Evolutionary conservation across 1,140 invertebrate species (phyloP).

Genomic region (Drosophila pseudoobscura): DNA sequence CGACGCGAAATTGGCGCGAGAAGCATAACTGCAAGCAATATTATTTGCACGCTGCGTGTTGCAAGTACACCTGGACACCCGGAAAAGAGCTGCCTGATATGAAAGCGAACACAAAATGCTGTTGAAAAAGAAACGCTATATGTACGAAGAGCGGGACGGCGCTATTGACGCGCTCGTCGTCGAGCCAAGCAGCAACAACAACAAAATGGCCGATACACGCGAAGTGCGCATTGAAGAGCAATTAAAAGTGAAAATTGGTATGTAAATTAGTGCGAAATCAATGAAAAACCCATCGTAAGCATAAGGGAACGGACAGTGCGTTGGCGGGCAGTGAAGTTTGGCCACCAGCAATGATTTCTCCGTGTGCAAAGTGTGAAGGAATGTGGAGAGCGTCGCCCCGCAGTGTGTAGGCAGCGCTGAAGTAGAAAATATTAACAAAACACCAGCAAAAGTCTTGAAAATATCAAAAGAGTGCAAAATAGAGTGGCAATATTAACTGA

Average conservation of each 20-base stretch:
- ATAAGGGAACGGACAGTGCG: slow-evolving; percentile 21
- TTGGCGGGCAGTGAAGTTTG: slow-evolving; percentile 37
- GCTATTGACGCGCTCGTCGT: slow-evolving; percentile 58
- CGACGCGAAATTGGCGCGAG: slow-evolving; percentile 1
- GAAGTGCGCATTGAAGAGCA: slow-evolving; percentile 93
- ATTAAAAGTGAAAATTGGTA: slow-evolving; percentile 94
- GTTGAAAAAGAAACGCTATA: slow-evolving; percentile 82
- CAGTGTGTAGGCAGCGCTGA: slow-evolving; percentile 16
- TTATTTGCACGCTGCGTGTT: slow-evolving; percentile 22
- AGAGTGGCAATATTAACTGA: slow-evolving; percentile 15
- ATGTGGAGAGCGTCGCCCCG: slow-evolving; percentile 59
- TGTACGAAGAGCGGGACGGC: slow-evolving; percentile 78
- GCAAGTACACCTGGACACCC: slow-evolving; percentile 16
- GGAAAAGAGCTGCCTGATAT: slow-evolving; percentile 31
- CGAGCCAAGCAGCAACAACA: slow-evolving; percentile 76
- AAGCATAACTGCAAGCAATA: slow-evolving; percentile 65
- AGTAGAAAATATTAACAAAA: slow-evolving; percentile 10
- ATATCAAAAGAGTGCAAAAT: background rate
- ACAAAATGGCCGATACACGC: slow-evolving; percentile 92
- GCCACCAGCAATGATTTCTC: slow-evolving; percentile 39
- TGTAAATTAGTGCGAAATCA: slow-evolving; percentile 83
- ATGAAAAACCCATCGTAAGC: slow-evolving; percentile 37
- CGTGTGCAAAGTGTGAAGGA: slow-evolving; percentile 68
- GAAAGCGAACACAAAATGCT: slow-evolving; percentile 64
- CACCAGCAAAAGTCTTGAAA: slow-evolving; percentile 7